Evolutionary conservation across 2,113 vertebrate genomes (phyloP).

Genomic region (Zootoca vivipara): DNA sequence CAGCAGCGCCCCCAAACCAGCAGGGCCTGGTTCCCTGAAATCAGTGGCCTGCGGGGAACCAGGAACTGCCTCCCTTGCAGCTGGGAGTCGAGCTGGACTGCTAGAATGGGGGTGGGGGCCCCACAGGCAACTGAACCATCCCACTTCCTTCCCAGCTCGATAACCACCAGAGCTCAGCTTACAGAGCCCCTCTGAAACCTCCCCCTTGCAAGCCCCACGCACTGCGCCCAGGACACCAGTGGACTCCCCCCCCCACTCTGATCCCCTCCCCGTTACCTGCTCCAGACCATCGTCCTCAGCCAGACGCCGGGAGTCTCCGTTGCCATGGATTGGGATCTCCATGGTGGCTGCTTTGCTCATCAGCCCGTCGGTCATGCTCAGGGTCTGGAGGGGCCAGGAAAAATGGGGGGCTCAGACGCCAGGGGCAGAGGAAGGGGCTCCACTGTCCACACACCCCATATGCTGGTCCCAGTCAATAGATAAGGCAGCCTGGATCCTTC

Average conservation of each 20-base stretch:
- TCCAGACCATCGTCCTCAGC: conserved; percentile 92
- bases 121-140: too few species aligned
- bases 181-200: too few species aligned
- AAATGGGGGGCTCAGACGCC: not conserved
- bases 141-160: not conserved
- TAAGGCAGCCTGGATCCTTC: not conserved
- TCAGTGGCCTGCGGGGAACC: not conserved
- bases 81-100: not conserved
- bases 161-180: too few species aligned
- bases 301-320: conserved; percentile 87
- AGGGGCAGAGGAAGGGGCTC: too few species aligned
- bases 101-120: too few species aligned
- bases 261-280: conserved; percentile 77
- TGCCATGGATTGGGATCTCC: conserved; percentile 98
- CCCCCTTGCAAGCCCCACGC: too few species aligned
- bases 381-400: conserved; percentile 41
- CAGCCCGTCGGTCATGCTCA: conserved; percentile 90
- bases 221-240: too few species aligned
- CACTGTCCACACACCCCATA: not conserved
- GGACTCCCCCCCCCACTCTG: too few species aligned
- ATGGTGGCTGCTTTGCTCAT: conserved; percentile 97
- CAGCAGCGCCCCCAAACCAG: not conserved
- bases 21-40: not conserved
- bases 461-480: not conserved
- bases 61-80: too few species aligned